A percentile compares a stretch with the other conserved stretches of the same genome.
These are phyloP conservation scores for Atrichornis clamosus DNA, from an alignment of 2,113 vertebrate genomes.

Conservation along the genomic window DNA sequence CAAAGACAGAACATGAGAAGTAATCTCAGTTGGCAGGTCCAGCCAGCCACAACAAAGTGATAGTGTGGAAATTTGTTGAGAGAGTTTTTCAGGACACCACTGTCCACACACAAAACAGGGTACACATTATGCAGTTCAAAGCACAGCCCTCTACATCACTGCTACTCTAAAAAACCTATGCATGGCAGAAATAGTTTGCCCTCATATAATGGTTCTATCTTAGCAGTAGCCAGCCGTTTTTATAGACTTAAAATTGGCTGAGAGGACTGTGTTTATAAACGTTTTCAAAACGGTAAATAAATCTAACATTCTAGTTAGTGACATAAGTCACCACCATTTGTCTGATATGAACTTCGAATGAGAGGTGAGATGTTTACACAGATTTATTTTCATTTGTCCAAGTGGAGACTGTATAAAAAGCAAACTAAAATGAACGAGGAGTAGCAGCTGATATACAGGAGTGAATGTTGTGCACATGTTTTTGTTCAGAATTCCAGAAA, in stretches of 20 bases:
- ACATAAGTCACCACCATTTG: background rate
- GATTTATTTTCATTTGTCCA: background rate
- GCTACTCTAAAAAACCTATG: background rate
- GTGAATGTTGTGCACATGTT: background rate
- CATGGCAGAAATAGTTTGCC: background rate
- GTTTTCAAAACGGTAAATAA: background rate
- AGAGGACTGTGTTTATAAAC: background rate
- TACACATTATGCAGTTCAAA: background rate
- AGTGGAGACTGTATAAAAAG: background rate
- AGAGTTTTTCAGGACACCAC: background rate
- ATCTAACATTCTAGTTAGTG: background rate
- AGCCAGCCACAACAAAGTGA: conserved; percentile 33
- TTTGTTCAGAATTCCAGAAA: background rate
- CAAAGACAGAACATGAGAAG: conserved; percentile 40
- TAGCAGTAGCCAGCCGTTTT: background rate
- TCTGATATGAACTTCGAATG: background rate
- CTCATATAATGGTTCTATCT: background rate
- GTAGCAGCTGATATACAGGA: background rate
- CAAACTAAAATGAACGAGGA: background rate
- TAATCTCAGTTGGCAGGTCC: conserved; percentile 53
- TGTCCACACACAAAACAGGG: background rate
- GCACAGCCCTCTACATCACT: background rate
- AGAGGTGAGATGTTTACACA: background rate
- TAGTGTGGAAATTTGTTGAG: conserved; percentile 11
- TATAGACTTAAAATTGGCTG: background rate